A percentile compares a stretch with the other conserved stretches of the same genome.
phyloP scores from a whole-genome alignment of 2,797 vertebrate species.

The Gallirallus australis region DNA sequence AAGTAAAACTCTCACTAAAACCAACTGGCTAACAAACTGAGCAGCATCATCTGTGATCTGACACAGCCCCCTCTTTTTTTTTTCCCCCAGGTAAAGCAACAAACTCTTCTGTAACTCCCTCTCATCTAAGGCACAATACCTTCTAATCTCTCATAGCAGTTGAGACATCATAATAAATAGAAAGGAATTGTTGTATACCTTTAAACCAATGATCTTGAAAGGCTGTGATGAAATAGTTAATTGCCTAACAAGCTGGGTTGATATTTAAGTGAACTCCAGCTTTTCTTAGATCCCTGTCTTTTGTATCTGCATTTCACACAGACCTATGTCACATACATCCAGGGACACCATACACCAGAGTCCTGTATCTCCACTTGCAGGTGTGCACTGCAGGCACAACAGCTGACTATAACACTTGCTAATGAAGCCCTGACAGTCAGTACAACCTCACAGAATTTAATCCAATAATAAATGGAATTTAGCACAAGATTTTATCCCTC shows the following conservation, averaged over 20 bases:
- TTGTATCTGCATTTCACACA: not conserved
- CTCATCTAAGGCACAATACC: not conserved
- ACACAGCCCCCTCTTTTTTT: not conserved
- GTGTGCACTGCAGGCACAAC: not conserved
- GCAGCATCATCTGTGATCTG: not conserved
- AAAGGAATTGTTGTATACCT: conserved; percentile 3
- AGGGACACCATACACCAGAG: not conserved
- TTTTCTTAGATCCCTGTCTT: not conserved
- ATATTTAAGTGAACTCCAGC: conserved; percentile 1
- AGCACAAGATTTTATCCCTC: not conserved
- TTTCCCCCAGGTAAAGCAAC: not conserved
- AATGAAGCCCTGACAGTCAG: not conserved
- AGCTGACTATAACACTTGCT: not conserved
- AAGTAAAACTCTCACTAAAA: conserved; percentile 24
- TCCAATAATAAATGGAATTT: not conserved
- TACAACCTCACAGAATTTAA: not conserved
- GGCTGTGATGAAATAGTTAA: conserved; percentile 21
- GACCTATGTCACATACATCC: not conserved
- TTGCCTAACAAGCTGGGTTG: conserved; percentile 6
- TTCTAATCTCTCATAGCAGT: conserved; percentile 11
- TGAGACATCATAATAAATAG: conserved; percentile 31
- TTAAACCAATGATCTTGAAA: not conserved
- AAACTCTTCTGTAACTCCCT: not conserved
- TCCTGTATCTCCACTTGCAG: not conserved
- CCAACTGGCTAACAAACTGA: not conserved